Base-by-base conservation (phyloP, 2,888 invertebrate species). In the Dryocosmus kuriphilus region DNA sequence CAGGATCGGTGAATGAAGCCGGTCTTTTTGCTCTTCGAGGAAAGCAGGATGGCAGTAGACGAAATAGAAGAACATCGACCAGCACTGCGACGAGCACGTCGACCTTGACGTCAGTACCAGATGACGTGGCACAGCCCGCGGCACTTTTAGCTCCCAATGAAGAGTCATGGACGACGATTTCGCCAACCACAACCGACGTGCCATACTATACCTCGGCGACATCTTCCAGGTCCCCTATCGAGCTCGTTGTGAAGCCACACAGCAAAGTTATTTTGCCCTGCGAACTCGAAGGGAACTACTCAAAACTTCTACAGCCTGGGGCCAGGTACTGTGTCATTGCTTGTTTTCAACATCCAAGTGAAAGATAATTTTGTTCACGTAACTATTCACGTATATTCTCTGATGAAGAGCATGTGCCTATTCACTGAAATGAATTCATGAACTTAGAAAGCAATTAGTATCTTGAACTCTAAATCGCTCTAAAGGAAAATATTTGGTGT, bases 1-100 rank as follows among this genome's bases (percentile, higher is more conserved):
- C 87, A 91, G 91, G 89, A 79, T 88, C 89, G 65, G 89, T 89
- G 82, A 91, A 91, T 86, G 91, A 91, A 78, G 90, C 90, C 27
- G 88, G 90, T 35, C 88, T 90, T 77, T 90, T 89, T 84, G 89
- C 89, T 63, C 82, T 90, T 30, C 90, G 91, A 9, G 89, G 88
- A 24, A 87, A 89, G 81, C 90, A 91, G 84, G 89, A 89, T 78
- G 88, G 88, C 76, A 86, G 85, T 71, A 85, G 90, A 74, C 87
- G 89, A 79, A 81, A 84, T 65, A 88, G 89, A 82, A 88, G 88
- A 80, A 90, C 89, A 74, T 89, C 87, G 51, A 88, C 86, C 63
- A 86, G 85, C 84, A 87, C 88, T 77, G 84, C 88, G 79, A 80
- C 80, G 75, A 83, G 81, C 79, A 83, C 84, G 76, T 85, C 88